Evolutionary conservation across 2,113 vertebrate genomes (phyloP).

Genomic region (Ranitomeya variabilis): DNA sequence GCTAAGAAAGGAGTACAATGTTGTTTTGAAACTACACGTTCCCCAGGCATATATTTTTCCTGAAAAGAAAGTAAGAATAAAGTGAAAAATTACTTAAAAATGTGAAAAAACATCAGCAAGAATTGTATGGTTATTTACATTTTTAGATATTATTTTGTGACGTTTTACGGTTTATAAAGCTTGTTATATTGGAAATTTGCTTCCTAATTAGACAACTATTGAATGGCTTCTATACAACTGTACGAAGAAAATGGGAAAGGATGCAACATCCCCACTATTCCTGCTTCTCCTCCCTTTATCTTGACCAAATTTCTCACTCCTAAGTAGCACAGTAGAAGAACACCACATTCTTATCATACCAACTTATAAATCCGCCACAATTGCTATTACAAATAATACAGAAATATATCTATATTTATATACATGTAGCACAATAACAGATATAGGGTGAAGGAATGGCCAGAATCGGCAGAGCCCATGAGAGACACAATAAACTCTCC

Average conservation of each 20-base stretch:
- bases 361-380: too few species aligned
- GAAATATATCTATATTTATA: not conserved
- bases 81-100: not conserved
- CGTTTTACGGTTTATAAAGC: not conserved
- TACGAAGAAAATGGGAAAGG: too few species aligned
- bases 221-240: too few species aligned
- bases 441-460: not conserved
- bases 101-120: not conserved
- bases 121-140: not conserved
- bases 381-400: not conserved
- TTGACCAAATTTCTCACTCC: too few species aligned
- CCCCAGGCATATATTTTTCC: conserved; percentile 16
- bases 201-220: not conserved
- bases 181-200: not conserved
- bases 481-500: not conserved
- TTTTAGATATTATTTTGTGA: not conserved
- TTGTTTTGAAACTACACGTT: not conserved
- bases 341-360: too few species aligned
- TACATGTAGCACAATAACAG: not conserved
- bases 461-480: not conserved
- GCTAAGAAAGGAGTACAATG: conserved; percentile 18
- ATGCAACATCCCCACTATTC: too few species aligned
- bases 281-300: too few species aligned
- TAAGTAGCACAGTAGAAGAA: too few species aligned
- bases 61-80: not conserved